Percentiles rank a stretch among this genome's conserved stretches.
Evolutionary conservation across 2,797 vertebrate genomes (phyloP).

Genomic region (Amniataba percoides): DNA sequence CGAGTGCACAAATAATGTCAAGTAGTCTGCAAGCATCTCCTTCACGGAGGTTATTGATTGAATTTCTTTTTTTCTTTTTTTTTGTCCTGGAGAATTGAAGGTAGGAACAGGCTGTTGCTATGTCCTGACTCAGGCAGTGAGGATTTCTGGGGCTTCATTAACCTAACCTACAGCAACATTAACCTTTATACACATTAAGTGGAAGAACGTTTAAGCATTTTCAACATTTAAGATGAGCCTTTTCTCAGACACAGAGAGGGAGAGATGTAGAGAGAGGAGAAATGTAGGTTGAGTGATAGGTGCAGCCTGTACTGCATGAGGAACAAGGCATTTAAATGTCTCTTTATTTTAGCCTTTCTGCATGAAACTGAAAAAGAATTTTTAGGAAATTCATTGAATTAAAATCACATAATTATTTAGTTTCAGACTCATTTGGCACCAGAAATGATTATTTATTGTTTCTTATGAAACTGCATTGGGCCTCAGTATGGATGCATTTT

Average conservation of each 20-base stretch:
- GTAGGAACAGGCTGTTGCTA: slow-evolving; percentile 74
- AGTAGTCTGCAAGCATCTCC: slow-evolving; percentile 14
- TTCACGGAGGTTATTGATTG: slow-evolving; percentile 19
- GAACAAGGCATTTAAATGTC: slow-evolving; percentile 31
- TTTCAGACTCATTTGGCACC: slow-evolving; percentile 13
- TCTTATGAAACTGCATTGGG: slow-evolving; percentile 62
- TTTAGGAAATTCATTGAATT: slow-evolving; percentile 12
- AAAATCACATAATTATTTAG: slow-evolving; percentile 29
- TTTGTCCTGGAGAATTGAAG: slow-evolving; percentile 37
- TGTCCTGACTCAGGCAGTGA: slow-evolving; percentile 66
- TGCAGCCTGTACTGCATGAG: slow-evolving; percentile 59
- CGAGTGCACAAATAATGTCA: background rate
- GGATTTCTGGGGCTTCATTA: slow-evolving; percentile 33
- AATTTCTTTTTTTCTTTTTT: background rate
- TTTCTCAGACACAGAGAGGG: slow-evolving; percentile 25
- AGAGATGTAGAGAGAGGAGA: background rate
- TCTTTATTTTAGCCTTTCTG: slow-evolving; percentile 11
- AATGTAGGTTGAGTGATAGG: slow-evolving; percentile 56
- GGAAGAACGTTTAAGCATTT: slow-evolving; percentile 30
- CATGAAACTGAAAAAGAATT: background rate
- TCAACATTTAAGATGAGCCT: slow-evolving; percentile 40
- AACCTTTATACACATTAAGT: slow-evolving; percentile 41
- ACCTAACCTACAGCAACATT: slow-evolving; percentile 43
- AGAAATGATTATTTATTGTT: slow-evolving; percentile 30
- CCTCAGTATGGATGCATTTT: slow-evolving; percentile 70